Evolutionary conservation across 2,113 vertebrate species (phyloP), one percentile per base, ranked within the genome.

Genomic region (Gobio gobio): DNA sequence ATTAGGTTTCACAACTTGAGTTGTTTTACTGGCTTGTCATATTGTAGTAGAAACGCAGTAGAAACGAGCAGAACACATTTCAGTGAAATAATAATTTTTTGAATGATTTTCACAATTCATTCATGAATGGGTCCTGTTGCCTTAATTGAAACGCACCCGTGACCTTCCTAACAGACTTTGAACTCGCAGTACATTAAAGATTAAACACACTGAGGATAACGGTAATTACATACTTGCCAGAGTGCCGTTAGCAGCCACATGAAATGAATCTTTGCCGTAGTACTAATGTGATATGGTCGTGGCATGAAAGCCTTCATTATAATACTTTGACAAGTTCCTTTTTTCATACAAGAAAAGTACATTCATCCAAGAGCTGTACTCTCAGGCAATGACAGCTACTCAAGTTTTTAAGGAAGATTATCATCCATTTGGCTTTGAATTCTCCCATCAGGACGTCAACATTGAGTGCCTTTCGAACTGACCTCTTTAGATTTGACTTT

Each of bases 151-250:
- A 47, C 36, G 2, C 58, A 80, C n/a, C 56, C 36, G 58, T 80
- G 78, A 80, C 78, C 78, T 63, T 63, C 22, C 43, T 33, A 81
- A 68, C 78, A 51, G 61, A 18, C 24, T 81, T 68, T 81, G 61
- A 81, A 51, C 59, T 64, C 9, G 12, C 59, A 81, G 5, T 7
- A 51, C 61, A 81, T 81, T 81, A 66, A 68, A 81, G 45, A 80
- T 80, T 80, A 64, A 80, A 80, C 59, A 80, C 59, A 47, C 20
- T 47, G 59, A 64, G 24, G 40, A 80, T 64, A 80, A 64, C 3
- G 36, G 58, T 80, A 80, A 80, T 80, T 80, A 80, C 58, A 80
- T 47, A 64, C 58, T 80, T 63, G 40, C 36, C 59, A 8, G 33
- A 61, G 29, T 24, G 36, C n/a, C 3, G 56, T 47, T 64, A 63